phyloP scores from a whole-genome alignment of 1,140 invertebrate species.

The Rhagoletis zephyria region DNA sequence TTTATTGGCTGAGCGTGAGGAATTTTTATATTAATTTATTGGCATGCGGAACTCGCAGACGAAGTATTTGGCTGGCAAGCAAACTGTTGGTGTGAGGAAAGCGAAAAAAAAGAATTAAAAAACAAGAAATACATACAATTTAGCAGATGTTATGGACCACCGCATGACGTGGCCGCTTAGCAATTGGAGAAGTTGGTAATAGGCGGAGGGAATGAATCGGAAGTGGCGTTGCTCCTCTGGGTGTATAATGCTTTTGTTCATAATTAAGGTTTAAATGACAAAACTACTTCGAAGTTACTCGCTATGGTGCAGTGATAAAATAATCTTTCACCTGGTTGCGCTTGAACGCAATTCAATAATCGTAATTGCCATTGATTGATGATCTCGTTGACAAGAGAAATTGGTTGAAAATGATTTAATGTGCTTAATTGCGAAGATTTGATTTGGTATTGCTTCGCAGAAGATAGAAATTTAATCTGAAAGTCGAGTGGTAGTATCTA shows the following conservation, averaged over 20 bases:
- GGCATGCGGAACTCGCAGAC: constrained; percentile 34
- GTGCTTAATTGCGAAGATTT: background rate
- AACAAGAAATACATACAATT: background rate
- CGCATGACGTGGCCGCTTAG: background rate
- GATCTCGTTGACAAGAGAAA: constrained; percentile 17
- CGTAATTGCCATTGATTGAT: background rate
- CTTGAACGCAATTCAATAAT: background rate
- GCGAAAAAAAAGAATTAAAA: background rate
- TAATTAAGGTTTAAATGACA: constrained; percentile 27
- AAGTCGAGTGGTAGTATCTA: too few species aligned
- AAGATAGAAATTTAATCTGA: too few species aligned
- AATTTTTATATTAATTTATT: constrained; percentile 52
- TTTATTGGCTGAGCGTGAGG: constrained; percentile 48
- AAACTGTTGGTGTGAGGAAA: background rate
- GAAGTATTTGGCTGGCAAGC: constrained; percentile 2
- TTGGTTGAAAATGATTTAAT: background rate
- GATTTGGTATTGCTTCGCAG: too few species aligned
- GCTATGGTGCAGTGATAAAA: constrained; percentile 11
- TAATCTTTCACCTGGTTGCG: background rate
- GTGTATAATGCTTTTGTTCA: background rate
- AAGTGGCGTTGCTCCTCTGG: too few species aligned
- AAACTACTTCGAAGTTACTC: background rate
- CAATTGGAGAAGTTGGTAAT: too few species aligned
- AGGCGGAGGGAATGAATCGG: too few species aligned
- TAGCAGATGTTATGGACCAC: background rate